Evolutionary conservation across 2,888 invertebrate species (phyloP), one percentile per base, ranked within the genome.

Genomic region (Lathronympha strigana): DNA sequence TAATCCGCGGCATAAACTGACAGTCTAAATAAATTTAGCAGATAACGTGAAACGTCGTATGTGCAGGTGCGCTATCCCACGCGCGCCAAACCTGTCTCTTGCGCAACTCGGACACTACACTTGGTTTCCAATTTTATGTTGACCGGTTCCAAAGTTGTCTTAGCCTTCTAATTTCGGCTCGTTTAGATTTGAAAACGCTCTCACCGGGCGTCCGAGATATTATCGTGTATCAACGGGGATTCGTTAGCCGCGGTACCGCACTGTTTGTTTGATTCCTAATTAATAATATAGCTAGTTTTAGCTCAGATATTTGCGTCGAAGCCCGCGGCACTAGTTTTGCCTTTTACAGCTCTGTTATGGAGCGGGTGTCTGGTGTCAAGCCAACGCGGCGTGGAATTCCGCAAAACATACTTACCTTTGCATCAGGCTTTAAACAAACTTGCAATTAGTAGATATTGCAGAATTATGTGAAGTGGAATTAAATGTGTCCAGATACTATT

Each of bases 81-180:
- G 88, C 87, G 87, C 84, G 86, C 83, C 81, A 84, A 89, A 88
- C 90, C 84, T 87, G 90, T 87, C 85, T 84, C 84, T 91, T 90
- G 90, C 89, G 90, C 92, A 92, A 92, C 88, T 73, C 77, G 76
- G 80, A 84, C 80, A 86, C 89, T 86, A 90, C 89, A 88, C 84
- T 90, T 87, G 89, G 91, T 91, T 91, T 91, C 90, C 91, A 91
- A 92, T 90, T 91, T 92, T 91, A 91, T 90, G 91, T 92, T 91
- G 90, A 92, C 91, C 91, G 91, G 91, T 92, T 91, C 82, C 82
- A 73, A 86, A 89, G 84, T 87, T 85, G 90, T 88, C 87, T 87
- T 82, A 89, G 88, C 89, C 90, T 90, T 90, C 90, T 90, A 90
- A 90, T 90, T 90, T 91, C 87, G 90, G 90, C 83, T 87, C 90